phyloP scores from a whole-genome alignment of 2,113 vertebrate genomes.

The Gila orcuttii region DNA sequence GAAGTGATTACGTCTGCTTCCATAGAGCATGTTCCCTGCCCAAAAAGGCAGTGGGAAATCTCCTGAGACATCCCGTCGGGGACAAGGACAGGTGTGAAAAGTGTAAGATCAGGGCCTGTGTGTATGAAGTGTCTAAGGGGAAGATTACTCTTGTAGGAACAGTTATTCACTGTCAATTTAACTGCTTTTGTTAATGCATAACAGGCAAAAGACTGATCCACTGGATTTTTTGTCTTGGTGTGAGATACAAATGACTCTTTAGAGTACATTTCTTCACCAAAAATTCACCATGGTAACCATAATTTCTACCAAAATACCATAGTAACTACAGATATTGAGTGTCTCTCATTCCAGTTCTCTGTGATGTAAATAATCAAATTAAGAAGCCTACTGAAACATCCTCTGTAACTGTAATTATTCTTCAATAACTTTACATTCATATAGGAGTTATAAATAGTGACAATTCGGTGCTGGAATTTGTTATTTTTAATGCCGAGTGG shows the following conservation, averaged over 20 bases:
- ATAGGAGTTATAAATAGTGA: not conserved
- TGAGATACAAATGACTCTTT: not conserved
- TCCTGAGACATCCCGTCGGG: not conserved
- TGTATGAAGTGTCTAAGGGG: not conserved
- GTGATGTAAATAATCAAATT: not conserved
- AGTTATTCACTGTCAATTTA: not conserved
- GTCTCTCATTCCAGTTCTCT: not conserved
- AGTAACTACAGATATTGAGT: not conserved
- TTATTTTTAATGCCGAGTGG: not conserved
- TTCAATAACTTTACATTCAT: not conserved
- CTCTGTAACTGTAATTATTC: not conserved
- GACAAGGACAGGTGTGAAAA: constrained; percentile 7
- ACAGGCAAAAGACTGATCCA: not conserved
- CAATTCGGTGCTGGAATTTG: not conserved
- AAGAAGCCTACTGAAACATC: not conserved
- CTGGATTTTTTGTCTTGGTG: not conserved
- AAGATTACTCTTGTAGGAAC: not conserved
- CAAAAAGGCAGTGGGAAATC: constrained; percentile 9
- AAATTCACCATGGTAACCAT: not conserved
- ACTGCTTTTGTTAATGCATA: not conserved
- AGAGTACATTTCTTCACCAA: not conserved
- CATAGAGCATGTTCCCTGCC: not conserved
- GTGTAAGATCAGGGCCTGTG: constrained; percentile 2
- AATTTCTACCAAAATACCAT: not conserved
- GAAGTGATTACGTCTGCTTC: not conserved